phyloP scores from a whole-genome alignment of 2,888 invertebrate genomes.

The Drosophila mettleri region DNA sequence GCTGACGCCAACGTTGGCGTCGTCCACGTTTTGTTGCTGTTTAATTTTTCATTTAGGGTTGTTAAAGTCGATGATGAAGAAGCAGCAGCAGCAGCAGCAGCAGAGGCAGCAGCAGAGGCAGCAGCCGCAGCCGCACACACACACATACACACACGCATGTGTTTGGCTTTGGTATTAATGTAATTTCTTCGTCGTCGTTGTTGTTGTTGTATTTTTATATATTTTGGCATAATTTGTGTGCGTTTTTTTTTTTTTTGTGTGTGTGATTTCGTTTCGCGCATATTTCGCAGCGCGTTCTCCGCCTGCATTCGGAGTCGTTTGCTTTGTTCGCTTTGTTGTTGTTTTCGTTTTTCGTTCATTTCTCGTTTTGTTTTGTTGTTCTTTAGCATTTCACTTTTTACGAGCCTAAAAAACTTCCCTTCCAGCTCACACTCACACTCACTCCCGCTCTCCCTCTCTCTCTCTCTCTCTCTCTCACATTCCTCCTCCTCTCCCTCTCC shows the following conservation, averaged over 20 bases:
- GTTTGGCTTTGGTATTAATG: conserved; percentile 66
- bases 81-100: neutral
- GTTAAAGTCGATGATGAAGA: conserved; percentile 27
- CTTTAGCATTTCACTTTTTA: conserved; percentile 54
- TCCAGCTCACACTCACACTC: neutral
- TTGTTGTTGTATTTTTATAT: conserved; percentile 3
- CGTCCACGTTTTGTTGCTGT: conserved; percentile 66
- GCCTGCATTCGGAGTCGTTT: conserved; percentile 17
- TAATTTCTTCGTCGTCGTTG: conserved; percentile 19
- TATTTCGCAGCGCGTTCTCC: conserved; percentile 14
- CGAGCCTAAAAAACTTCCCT: conserved; percentile 1
- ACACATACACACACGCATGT: conserved; percentile 32
- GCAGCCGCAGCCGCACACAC: conserved; percentile 11
- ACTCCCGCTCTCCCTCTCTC: neutral
- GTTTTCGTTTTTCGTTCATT: conserved; percentile 5
- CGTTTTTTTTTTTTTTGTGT: too few relatives aligned
- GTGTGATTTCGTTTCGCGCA: conserved; percentile 55
- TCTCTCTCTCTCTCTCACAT: neutral
- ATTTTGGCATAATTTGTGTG: conserved; percentile 40
- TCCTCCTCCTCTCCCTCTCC: neutral
- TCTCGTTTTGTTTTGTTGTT: conserved; percentile 7
- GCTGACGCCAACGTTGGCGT: conserved; percentile 60
- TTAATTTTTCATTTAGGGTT: conserved; percentile 78
- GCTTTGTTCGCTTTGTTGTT: conserved; percentile 25
- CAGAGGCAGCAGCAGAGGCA: neutral